Evolutionary conservation across 1,140 invertebrate species (phyloP).

Genomic region (Drosophila sproati): DNA sequence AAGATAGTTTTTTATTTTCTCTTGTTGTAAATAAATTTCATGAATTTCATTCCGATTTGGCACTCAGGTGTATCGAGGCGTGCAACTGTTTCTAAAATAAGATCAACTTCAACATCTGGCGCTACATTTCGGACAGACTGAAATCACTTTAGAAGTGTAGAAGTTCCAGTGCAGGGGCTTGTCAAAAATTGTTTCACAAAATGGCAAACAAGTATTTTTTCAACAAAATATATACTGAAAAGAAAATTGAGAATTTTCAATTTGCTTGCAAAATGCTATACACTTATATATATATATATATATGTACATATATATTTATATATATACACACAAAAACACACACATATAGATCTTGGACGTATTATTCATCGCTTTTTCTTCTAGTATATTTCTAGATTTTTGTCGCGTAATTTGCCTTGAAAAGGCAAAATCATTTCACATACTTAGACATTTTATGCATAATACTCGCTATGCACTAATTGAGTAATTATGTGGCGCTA

Average conservation of each 20-base stretch:
- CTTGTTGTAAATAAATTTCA: conserved; percentile 24
- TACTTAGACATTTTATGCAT: conserved; percentile 70
- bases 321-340: background rate
- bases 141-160: background rate
- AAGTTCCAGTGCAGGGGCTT: conserved; percentile 23
- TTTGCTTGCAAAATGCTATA: conserved; percentile 45
- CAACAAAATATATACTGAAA: conserved; percentile 41
- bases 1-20: background rate
- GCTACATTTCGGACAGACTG: conserved; percentile 4
- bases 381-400: conserved; percentile 29
- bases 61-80: conserved; percentile 50
- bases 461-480: conserved; percentile 45
- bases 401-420: conserved; percentile 53
- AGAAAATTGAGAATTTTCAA: conserved; percentile 42
- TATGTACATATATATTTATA: conserved; percentile 15
- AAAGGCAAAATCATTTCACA: conserved; percentile 57
- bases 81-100: conserved; percentile 55
- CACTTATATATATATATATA: conserved; percentile 23
- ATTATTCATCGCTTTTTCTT: conserved; percentile 56
- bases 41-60: conserved; percentile 29
- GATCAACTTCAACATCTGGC: conserved; percentile 56
- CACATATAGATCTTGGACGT: conserved; percentile 10
- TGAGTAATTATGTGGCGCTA: conserved; percentile 66
- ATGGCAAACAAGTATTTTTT: conserved; percentile 40
- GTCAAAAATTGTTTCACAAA: conserved; percentile 27